Conservation (phyloP, 2,888 invertebrate genomes). For the Nezara viridula region DNA sequence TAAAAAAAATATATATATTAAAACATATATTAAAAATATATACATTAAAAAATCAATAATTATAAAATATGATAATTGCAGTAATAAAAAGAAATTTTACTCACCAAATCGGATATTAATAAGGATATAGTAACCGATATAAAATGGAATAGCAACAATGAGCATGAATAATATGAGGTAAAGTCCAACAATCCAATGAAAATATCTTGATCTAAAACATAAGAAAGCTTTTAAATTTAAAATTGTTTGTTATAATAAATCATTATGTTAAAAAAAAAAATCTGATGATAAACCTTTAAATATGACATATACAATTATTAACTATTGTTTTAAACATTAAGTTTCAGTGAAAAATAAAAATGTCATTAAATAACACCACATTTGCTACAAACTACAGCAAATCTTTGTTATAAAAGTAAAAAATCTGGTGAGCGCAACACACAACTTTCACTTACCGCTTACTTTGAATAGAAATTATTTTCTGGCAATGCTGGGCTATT, state of each 20-base stretch:
- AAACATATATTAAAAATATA: not conserved
- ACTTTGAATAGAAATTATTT: too few species aligned
- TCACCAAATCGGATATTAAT: constrained; percentile 89
- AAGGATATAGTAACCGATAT: constrained; percentile 94
- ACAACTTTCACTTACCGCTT: too few species aligned
- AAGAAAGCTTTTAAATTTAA: constrained; percentile 52
- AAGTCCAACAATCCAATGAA: constrained; percentile 95
- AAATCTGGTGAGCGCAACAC: too few species aligned
- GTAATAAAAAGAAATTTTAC: constrained; percentile 67
- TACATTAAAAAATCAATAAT: not conserved
- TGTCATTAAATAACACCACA: too few species aligned
- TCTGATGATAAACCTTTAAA: too few species aligned
- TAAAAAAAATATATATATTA: too few species aligned
- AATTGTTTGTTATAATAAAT: constrained; percentile 34
- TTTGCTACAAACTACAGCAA: too few species aligned
- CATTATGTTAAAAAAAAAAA: not conserved
- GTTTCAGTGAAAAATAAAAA: not conserved
- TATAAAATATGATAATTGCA: not conserved
- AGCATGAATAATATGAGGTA: constrained; percentile 93
- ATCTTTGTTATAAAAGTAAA: too few species aligned
- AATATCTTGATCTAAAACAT: constrained; percentile 84
- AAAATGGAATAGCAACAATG: constrained; percentile 95
- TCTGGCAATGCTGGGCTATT: too few species aligned
- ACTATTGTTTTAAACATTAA: too few species aligned
- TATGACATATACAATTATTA: too few species aligned